Conservation (phyloP, 2,888 invertebrate species). For the Microplitis deprimator region DNA sequence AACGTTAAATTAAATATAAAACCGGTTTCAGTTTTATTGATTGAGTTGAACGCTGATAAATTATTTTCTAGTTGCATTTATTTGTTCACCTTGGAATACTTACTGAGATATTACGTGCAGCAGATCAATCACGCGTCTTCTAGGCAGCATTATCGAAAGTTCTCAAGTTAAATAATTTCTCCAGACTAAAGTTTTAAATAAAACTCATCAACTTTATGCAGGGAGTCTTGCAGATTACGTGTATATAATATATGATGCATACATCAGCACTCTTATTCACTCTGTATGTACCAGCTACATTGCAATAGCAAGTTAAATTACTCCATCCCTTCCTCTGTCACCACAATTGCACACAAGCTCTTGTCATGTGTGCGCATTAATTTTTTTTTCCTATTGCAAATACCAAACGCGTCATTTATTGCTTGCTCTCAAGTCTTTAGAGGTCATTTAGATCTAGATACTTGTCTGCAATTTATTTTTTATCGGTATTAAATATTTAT, state of each 20-base stretch:
- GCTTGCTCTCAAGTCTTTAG: neutral
- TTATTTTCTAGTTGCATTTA: neutral
- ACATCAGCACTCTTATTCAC: no score
- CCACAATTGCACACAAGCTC: neutral
- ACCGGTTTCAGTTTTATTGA: slow-evolving; percentile 23
- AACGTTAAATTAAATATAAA: neutral
- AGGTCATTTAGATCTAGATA: slow-evolving; percentile 13
- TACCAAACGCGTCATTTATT: neutral
- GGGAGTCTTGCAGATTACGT: no score
- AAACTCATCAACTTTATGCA: neutral
- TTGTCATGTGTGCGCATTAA: no score
- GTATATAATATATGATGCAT: no score
- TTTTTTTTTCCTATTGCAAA: neutral
- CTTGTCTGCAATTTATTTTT: neutral
- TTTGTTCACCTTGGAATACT: slow-evolving; percentile 68
- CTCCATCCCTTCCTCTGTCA: neutral
- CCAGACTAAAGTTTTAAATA: neutral
- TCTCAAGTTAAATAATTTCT: neutral
- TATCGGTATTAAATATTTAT: slow-evolving; percentile 5
- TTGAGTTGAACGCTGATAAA: slow-evolving; percentile 1
- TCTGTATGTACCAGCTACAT: neutral
- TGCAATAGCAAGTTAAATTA: neutral
- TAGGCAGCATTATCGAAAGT: slow-evolving; percentile 69
- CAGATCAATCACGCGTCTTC: slow-evolving; percentile 78
- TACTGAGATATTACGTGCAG: slow-evolving; percentile 77